Evolutionary conservation across 2,888 invertebrate genomes (phyloP).

Genomic region (Argyresthia goedartella): DNA sequence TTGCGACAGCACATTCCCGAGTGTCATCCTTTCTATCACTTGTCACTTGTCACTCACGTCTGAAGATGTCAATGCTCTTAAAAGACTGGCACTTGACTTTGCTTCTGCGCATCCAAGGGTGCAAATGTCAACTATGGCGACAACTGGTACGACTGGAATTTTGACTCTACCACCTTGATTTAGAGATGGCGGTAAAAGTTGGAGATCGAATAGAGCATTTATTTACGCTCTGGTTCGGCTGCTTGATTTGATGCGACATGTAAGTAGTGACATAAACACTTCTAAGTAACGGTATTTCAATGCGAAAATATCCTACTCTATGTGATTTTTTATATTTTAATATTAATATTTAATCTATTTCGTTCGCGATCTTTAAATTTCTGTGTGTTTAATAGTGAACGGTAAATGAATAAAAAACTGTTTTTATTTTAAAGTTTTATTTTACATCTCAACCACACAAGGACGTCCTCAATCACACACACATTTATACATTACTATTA

Average conservation of each 20-base stretch:
- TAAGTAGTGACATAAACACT: not conserved
- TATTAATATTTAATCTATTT: too few relatives aligned
- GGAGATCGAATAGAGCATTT: too few relatives aligned
- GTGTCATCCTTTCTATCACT: conserved; percentile 28
- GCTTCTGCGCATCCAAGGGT: not conserved
- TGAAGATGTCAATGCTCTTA: conserved; percentile 41
- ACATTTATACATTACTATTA: conserved; percentile 35
- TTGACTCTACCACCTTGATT: too few relatives aligned
- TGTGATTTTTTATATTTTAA: too few relatives aligned
- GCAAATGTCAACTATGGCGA: not conserved
- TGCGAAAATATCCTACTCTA: too few relatives aligned
- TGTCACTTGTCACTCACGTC: conserved; percentile 16
- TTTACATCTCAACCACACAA: conserved; percentile 64
- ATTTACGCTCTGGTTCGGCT: not conserved
- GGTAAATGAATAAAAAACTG: not conserved
- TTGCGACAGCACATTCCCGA: conserved; percentile 45
- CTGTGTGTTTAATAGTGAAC: too few relatives aligned
- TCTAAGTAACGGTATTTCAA: too few relatives aligned
- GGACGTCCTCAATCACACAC: conserved; percentile 68
- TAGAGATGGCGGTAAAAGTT: too few relatives aligned
- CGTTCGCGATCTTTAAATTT: too few relatives aligned
- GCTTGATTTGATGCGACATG: not conserved
- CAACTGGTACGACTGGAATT: too few relatives aligned
- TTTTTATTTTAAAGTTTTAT: conserved; percentile 33
- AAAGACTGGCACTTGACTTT: conserved; percentile 17